Evolutionary conservation across 2,113 vertebrate species (phyloP).

Genomic region (Antigone vipio): DNA sequence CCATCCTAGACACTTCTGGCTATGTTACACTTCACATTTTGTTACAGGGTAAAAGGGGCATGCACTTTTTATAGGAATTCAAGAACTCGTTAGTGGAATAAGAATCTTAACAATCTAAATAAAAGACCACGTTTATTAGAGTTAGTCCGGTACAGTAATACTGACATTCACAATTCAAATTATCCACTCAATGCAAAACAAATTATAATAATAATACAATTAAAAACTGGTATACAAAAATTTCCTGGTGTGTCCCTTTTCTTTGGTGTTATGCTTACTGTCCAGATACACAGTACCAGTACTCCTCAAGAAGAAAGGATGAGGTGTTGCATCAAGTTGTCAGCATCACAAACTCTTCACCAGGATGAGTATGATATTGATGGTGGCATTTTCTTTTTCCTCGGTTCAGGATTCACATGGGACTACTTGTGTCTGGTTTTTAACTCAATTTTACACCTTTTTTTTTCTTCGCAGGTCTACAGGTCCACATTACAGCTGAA

Average conservation of each 20-base stretch:
- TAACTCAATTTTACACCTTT: background rate
- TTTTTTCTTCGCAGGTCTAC: background rate
- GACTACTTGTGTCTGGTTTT: background rate
- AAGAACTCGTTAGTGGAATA: background rate
- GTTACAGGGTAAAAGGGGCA: accelerated
- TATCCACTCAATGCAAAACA: background rate
- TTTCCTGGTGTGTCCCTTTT: background rate
- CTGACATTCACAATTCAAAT: background rate
- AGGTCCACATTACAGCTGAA: background rate
- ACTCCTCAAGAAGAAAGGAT: background rate
- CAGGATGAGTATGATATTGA: background rate
- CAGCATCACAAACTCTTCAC: background rate
- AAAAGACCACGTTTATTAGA: background rate
- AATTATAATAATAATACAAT: background rate
- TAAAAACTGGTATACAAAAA: background rate
- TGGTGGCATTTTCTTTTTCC: background rate
- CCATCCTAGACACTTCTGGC: background rate
- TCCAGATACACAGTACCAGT: background rate
- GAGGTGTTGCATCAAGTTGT: background rate
- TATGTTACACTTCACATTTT: background rate
- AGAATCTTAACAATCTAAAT: background rate
- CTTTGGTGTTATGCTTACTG: background rate
- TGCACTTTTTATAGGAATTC: background rate
- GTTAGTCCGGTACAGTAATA: background rate
- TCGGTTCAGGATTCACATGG: background rate